phyloP scores from a whole-genome alignment of 2,888 invertebrate species.

The Ctena decussata region DNA sequence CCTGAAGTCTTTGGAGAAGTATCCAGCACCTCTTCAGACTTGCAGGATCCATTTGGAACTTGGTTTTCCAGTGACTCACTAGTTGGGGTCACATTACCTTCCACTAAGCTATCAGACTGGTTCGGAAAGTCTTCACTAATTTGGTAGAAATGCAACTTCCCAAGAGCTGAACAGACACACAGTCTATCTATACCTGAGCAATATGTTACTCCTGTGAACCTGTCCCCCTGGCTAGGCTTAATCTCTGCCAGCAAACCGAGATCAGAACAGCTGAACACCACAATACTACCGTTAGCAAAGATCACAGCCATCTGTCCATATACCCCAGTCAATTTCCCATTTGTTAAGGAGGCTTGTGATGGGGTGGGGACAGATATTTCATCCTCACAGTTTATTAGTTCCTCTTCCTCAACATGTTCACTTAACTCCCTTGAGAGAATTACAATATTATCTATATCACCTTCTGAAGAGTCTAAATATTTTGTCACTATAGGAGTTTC shows the following conservation, averaged over 20 bases:
- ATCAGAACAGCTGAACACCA: conserved; percentile 91
- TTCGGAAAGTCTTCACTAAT: conserved; percentile 71
- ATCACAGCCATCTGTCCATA: conserved; percentile 90
- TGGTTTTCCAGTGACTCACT: conserved; percentile 38
- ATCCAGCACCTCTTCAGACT: conserved; percentile 60
- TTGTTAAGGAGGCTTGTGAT: conserved; percentile 9
- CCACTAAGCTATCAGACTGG: conserved; percentile 59
- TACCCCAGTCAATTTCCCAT: conserved; percentile 17
- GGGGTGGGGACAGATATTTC: conserved; percentile 52
- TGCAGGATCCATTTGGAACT: conserved; percentile 40
- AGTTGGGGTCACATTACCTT: conserved; percentile 45
- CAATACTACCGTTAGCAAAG: conserved; percentile 92
- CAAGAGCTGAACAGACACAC: conserved; percentile 93
- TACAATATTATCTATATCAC: conserved; percentile 74
- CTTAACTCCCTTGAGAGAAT: conserved; percentile 81
- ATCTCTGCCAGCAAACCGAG: conserved; percentile 91
- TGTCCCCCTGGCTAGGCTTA: conserved; percentile 77
- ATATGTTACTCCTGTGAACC: conserved; percentile 93
- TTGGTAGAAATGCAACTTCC: conserved; percentile 92
- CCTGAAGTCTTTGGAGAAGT: conserved; percentile 51
- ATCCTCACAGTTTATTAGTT: conserved; percentile 48
- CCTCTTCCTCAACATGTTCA: conserved; percentile 79
- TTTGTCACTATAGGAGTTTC: conserved; percentile 89
- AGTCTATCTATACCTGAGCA: conserved; percentile 95
- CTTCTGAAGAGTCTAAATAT: conserved; percentile 64